Base-by-base conservation (phyloP, 2,797 vertebrate genomes). In the Rhadinocentrus ornatus region DNA sequence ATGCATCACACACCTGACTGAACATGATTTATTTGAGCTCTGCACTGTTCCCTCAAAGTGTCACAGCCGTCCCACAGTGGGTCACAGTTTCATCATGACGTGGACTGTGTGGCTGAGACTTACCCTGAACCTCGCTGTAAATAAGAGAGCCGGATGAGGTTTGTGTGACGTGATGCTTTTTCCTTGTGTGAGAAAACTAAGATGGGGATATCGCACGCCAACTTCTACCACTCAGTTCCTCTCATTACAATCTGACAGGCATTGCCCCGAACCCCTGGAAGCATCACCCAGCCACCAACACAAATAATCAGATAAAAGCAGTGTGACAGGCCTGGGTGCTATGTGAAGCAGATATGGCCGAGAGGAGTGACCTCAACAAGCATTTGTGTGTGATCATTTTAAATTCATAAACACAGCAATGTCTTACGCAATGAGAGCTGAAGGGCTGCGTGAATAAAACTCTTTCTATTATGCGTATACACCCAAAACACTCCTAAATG, bases 251-350 rank as follows among this genome's bases (percentile, higher is more conserved):
- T 69, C 76, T 82, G 82, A 88, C 78, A 88, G 65, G 76, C 75
- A 67, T 37, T 26, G 24, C 68, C 80, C 58, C 77, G 77, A 53
- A 50, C 75, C 77, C 80, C 84, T 75, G 75, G 13, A 41, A 41
- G 39, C 35, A 64, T 26, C 73, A 69, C 10, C 65, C 62, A 67
- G 58, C 61, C 67, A 81, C 66, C 75, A 57, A 81, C 74, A 75
- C 81, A 85, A 82, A 86, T 81, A 83, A 84, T 84, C 75, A 80
- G 18, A 63, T 73, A 77, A 84, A 85, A 86, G 73, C 84, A 65
- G 72, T 44, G 67, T 78, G 88, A 90, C 90, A 86, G 82, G 73
- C 62, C 62, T 11, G 31, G 66, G 74, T 32, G 9, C 77, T 75
- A 50, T n/a, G 73, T 82, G 82, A 86, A 50, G 46, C 20, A 50